Conservation (phyloP, 1,140 invertebrate genomes). For the Heterodera carotae region DNA sequence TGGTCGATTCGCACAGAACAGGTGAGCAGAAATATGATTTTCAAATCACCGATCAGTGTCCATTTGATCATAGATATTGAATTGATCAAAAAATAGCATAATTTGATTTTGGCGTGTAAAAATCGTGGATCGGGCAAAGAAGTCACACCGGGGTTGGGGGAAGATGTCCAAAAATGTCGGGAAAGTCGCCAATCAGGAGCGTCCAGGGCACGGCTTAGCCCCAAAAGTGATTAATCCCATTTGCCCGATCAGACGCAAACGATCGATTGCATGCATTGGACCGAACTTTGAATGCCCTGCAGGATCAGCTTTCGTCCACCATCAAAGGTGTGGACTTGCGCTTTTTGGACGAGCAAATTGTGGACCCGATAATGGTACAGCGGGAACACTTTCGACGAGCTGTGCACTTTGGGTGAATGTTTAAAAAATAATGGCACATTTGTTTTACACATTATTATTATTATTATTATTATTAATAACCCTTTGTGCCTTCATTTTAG, state of each 20-base stretch:
- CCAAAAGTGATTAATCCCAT: too few species aligned
- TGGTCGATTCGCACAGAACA: slow-evolving; percentile 18
- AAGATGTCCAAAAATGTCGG: too few species aligned
- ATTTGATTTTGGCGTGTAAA: too few species aligned
- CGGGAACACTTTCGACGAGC: slow-evolving; percentile 26
- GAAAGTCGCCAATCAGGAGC: too few species aligned
- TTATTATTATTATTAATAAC: not conserved
- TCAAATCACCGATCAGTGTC: not conserved
- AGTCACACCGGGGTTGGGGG: too few species aligned
- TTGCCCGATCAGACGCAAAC: slow-evolving; percentile 19
- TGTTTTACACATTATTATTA: not conserved
- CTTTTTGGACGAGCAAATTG: slow-evolving; percentile 35
- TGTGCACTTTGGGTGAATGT: slow-evolving; percentile 32
- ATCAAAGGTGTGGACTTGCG: slow-evolving; percentile 35
- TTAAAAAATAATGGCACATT: not conserved
- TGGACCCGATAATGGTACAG: slow-evolving; percentile 40
- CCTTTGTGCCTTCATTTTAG: slow-evolving; percentile 23
- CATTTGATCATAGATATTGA: too few species aligned
- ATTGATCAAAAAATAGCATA: too few species aligned
- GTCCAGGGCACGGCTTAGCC: too few species aligned
- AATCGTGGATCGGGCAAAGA: too few species aligned
- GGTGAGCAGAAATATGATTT: slow-evolving; percentile 9
- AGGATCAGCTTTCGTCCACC: slow-evolving; percentile 28
- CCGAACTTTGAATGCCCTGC: slow-evolving; percentile 25
- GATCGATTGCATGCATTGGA: slow-evolving; percentile 31